Conservation (phyloP, 2,113 vertebrate species). For the Phainopepla nitens region DNA sequence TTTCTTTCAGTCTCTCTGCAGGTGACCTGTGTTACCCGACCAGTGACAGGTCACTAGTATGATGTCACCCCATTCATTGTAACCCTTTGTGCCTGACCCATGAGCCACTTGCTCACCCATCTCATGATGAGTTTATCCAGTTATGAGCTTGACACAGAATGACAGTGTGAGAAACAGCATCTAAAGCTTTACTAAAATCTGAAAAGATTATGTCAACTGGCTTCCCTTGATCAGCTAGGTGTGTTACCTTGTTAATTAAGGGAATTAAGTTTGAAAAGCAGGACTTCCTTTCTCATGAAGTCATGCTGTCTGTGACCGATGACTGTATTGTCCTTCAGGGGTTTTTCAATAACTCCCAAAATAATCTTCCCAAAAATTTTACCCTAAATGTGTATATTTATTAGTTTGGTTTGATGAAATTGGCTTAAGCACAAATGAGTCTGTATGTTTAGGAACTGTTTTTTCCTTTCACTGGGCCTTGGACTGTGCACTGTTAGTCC, state of each 20-base stretch:
- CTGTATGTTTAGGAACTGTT: not conserved
- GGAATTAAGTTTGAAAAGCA: not conserved
- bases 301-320: not conserved
- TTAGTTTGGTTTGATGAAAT: not conserved
- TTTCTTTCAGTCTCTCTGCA: not conserved
- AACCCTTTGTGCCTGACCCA: accelerated
- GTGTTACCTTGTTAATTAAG: not conserved
- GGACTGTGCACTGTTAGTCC: not conserved
- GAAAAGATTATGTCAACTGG: not conserved
- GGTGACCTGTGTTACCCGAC: not conserved
- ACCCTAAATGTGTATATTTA: not conserved
- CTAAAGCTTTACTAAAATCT: not conserved
- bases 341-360: not conserved
- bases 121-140: accelerated
- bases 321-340: not conserved
- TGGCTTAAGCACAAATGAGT: not conserved
- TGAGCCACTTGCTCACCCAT: not conserved
- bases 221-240: not conserved
- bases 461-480: not conserved
- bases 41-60: not conserved
- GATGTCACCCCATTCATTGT: not conserved
- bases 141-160: not conserved
- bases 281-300: not conserved
- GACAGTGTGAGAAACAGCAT: not conserved
- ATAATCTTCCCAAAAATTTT: not conserved